phyloP scores from a whole-genome alignment of 2,113 vertebrate species.

The Procavia capensis region DNA sequence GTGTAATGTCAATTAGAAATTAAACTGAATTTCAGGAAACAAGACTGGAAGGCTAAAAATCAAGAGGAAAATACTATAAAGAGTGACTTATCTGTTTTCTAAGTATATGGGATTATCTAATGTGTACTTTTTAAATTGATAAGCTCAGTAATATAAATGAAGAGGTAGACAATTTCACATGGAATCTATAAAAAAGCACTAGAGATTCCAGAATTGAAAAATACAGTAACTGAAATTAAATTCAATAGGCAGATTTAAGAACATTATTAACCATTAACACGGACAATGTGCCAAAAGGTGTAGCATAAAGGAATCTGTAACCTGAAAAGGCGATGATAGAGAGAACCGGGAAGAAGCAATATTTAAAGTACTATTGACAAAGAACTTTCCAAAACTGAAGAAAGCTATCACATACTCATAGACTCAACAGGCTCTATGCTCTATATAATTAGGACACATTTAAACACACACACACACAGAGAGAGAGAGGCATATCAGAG shows the following conservation, averaged over 20 bases:
- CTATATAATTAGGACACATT: background rate
- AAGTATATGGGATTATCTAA: background rate
- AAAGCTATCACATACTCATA: background rate
- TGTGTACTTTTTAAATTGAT: background rate
- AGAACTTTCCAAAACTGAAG: conserved; percentile 49
- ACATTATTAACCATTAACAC: conserved; percentile 17
- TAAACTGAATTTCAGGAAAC: background rate
- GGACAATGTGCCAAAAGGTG: background rate
- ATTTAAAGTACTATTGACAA: background rate
- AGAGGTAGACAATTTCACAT: background rate
- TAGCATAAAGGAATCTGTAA: background rate
- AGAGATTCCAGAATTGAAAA: conserved; percentile 20
- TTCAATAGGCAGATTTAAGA: background rate
- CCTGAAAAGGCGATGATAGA: background rate
- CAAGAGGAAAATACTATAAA: background rate
- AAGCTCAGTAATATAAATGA: background rate
- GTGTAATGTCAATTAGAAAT: background rate
- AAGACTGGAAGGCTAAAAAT: background rate
- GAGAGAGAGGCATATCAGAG: background rate
- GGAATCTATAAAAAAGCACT: conserved; percentile 25
- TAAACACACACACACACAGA: background rate
- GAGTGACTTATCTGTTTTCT: background rate
- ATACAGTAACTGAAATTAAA: background rate
- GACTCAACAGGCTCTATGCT: background rate
- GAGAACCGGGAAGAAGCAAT: conserved; percentile 31